A percentile compares a stretch with the other conserved stretches of the same genome.
phyloP scores from a whole-genome alignment of 2,888 invertebrate species.

The Proisotoma minuta region DNA sequence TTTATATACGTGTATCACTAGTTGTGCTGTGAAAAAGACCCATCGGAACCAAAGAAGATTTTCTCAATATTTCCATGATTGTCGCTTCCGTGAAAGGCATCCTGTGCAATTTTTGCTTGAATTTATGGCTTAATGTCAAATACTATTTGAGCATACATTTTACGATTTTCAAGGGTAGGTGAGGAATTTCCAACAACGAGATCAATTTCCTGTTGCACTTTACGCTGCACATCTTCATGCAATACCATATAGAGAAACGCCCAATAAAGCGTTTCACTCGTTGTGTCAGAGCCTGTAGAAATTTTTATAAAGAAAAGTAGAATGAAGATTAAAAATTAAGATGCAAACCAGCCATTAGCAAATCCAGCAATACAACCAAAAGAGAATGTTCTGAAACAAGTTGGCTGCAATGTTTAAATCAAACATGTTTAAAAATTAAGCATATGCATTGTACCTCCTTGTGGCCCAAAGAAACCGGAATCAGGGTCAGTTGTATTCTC shows the following conservation, averaged over 20 bases:
- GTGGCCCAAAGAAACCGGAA: conserved; percentile 39
- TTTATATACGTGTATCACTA: conserved; percentile 20
- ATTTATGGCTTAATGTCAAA: background rate
- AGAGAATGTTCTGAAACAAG: conserved; percentile 46
- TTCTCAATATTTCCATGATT: conserved; percentile 44
- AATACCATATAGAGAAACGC: conserved; percentile 48
- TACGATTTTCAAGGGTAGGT: background rate
- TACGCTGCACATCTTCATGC: conserved; percentile 47
- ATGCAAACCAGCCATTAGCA: conserved; percentile 49
- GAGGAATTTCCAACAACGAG: background rate
- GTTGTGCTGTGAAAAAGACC: conserved; percentile 44
- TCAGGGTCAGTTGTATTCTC: conserved; percentile 30
- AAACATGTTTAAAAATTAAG: background rate
- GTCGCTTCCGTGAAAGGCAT: conserved; percentile 46
- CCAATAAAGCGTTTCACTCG: conserved; percentile 47
- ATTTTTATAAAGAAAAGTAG: no score
- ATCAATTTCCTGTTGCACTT: conserved; percentile 47
- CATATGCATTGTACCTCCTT: conserved; percentile 32
- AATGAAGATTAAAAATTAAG: no score
- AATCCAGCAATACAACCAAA: conserved; percentile 44
- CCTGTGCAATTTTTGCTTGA: conserved; percentile 15
- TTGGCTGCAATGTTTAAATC: background rate
- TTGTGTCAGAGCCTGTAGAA: conserved; percentile 48
- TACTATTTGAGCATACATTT: no score
- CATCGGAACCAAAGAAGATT: conserved; percentile 44